Conservation (phyloP, 2,113 vertebrate genomes). For the Chauna torquata region DNA sequence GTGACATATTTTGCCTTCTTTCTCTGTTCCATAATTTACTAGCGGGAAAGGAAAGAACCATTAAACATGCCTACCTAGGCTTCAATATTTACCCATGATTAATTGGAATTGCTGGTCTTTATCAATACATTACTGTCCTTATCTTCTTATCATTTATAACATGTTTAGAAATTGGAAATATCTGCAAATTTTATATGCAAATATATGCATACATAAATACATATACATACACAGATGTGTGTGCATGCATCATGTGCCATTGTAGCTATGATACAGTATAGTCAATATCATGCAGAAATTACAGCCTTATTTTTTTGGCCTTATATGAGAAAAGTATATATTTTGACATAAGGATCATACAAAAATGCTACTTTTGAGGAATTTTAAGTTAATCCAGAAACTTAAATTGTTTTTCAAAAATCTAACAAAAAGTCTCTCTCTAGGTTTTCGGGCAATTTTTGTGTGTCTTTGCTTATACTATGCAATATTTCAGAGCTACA, state of each 20-base stretch:
- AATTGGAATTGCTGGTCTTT: background rate
- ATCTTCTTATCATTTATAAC: background rate
- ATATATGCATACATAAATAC: background rate
- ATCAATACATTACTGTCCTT: background rate
- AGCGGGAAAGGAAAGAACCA: background rate
- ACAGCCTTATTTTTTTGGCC: background rate
- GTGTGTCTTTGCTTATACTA: background rate
- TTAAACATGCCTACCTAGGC: background rate
- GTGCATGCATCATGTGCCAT: background rate
- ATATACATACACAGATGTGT: background rate
- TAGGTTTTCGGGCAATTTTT: background rate
- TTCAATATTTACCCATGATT: background rate
- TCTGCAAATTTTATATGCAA: background rate
- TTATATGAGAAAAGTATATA: background rate
- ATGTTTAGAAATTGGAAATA: background rate
- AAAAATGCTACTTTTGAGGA: background rate
- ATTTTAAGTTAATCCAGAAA: background rate
- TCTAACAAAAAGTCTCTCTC: background rate
- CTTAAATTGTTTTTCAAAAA: background rate
- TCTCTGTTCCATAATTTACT: background rate
- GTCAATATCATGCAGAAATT: background rate
- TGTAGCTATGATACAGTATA: background rate
- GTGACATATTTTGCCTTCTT: background rate
- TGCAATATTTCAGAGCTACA: slow-evolving; percentile 15
- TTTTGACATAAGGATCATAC: background rate